Percentiles rank a stretch among this genome's conserved stretches.
phyloP scores from a whole-genome alignment of 2,888 invertebrate species.

The Amorpha juglandis region DNA sequence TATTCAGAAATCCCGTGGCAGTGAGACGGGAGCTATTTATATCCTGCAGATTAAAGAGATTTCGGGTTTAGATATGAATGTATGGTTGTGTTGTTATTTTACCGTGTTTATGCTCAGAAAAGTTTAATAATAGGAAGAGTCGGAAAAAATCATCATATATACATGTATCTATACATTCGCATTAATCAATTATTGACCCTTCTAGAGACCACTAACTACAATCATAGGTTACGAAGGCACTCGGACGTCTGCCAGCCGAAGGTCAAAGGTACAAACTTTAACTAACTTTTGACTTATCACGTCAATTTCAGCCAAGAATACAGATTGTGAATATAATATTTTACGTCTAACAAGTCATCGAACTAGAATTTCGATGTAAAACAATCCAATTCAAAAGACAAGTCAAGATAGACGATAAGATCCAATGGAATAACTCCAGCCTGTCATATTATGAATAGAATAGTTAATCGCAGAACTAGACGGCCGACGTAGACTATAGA shows the following conservation, averaged over 20 bases:
- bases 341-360: not conserved
- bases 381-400: not conserved
- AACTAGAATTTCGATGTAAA: not conserved
- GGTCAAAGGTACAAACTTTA: too few relatives aligned
- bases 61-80: not conserved
- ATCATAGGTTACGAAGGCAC: too few relatives aligned
- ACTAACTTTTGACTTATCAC: too few relatives aligned
- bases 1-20: slow-evolving; percentile 17
- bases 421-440: not conserved
- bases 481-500: slow-evolving; percentile 1
- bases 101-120: not conserved
- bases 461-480: not conserved
- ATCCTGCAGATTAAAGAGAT: slow-evolving; percentile 12
- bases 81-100: not conserved
- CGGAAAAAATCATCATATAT: too few relatives aligned
- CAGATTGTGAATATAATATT: not conserved
- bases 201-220: too few relatives aligned
- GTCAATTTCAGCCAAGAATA: too few relatives aligned
- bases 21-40: slow-evolving; percentile 13
- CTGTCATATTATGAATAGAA: slow-evolving; percentile 7
- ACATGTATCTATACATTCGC: too few relatives aligned
- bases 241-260: too few relatives aligned
- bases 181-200: too few relatives aligned
- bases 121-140: too few relatives aligned
- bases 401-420: not conserved